phyloP scores from a whole-genome alignment of 2,113 vertebrate genomes.

The Hemiscyllium ocellatum region DNA sequence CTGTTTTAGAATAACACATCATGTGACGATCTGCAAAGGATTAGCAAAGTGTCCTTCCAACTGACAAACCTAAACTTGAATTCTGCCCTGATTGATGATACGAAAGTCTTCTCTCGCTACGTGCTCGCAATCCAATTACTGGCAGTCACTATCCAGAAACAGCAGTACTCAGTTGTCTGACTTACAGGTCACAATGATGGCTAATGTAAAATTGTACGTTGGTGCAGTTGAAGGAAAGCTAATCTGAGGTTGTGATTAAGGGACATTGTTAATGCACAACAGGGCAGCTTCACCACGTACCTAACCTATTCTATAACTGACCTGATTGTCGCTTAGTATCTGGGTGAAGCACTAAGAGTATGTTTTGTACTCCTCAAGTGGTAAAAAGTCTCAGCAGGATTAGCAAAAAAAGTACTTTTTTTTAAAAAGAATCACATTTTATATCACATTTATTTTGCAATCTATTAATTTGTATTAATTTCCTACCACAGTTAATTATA shows the following conservation, averaged over 20 bases:
- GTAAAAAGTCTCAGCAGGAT: neutral
- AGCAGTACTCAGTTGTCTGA: neutral
- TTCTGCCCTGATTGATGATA: neutral
- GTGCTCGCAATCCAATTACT: neutral
- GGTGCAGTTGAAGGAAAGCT: neutral
- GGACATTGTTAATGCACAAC: conserved; percentile 14
- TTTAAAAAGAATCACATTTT: neutral
- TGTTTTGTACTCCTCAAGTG: neutral
- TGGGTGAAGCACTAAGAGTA: too few species aligned
- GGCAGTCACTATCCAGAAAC: conserved; percentile 2
- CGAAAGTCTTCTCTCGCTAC: neutral
- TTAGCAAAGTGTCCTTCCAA: neutral
- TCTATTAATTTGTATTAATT: neutral
- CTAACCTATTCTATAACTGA: neutral
- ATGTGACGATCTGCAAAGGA: neutral
- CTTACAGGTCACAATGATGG: conserved; percentile 11
- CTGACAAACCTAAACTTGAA: neutral
- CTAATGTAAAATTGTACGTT: neutral
- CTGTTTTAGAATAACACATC: neutral
- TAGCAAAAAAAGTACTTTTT: conserved; percentile 4
- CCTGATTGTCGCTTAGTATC: neutral
- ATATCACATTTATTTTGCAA: neutral
- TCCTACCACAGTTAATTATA: neutral
- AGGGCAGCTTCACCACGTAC: neutral
- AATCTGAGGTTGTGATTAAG: conserved; percentile 14